Evolutionary conservation across 2,797 vertebrate species (phyloP).

Genomic region (Limosa lapponica): DNA sequence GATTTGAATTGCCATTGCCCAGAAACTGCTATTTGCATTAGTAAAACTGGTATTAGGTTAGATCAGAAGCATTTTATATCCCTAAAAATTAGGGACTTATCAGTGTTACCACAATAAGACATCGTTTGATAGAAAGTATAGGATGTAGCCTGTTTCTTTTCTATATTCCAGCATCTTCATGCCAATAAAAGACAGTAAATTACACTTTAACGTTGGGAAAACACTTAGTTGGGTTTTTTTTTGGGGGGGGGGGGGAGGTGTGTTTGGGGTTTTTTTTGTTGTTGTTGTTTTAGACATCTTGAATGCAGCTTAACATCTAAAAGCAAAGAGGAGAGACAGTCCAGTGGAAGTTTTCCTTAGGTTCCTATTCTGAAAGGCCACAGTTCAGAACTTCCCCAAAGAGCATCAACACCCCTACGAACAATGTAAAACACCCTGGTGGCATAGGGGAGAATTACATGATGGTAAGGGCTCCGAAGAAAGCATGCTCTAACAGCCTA

Average conservation of each 20-base stretch:
- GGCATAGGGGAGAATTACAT: background rate
- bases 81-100: background rate
- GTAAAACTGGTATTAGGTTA: background rate
- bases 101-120: background rate
- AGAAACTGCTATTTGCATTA: background rate
- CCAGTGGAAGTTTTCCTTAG: background rate
- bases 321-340: background rate
- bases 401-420: rapidly evolving
- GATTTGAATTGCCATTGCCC: background rate
- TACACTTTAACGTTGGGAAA: background rate
- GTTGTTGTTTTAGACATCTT: background rate
- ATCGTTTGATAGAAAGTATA: background rate
- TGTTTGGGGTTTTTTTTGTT: no score
- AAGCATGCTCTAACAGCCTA: background rate
- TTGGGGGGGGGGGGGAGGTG: no score
- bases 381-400: background rate
- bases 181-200: background rate
- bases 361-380: background rate
- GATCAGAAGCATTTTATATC: background rate
- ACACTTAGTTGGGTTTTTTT: background rate
- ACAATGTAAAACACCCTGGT: background rate
- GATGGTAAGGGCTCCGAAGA: background rate
- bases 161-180: background rate
- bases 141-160: background rate
- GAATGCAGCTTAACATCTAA: background rate